Evolutionary conservation across 2,113 vertebrate genomes (phyloP).

Genomic region (Vanacampus margaritifer): DNA sequence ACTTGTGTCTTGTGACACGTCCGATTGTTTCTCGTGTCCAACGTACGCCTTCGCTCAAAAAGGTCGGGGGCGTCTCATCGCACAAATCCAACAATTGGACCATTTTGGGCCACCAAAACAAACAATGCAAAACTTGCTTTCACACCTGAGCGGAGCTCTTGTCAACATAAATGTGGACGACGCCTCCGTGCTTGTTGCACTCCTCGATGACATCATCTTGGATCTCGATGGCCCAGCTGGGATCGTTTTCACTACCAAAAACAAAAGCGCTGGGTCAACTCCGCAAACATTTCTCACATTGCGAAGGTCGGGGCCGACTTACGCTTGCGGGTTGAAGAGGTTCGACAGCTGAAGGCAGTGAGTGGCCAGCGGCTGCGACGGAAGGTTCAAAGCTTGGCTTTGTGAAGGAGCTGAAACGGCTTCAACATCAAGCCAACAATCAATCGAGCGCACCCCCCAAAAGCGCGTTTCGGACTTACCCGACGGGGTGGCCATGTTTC

Average conservation of each 20-base stretch:
- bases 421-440: constrained; percentile 6
- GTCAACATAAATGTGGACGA: constrained; percentile 97
- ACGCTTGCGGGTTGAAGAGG: constrained; percentile 98
- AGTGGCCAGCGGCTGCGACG: constrained; percentile 90
- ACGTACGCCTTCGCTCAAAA: no score
- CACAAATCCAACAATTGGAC: no score
- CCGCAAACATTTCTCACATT: neutral
- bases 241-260: constrained; percentile 85
- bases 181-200: constrained; percentile 97
- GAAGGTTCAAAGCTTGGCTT: constrained; percentile 75
- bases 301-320: constrained; percentile 52
- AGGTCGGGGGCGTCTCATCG: no score
- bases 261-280: neutral
- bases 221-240: constrained; percentile 93
- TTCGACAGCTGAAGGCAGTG: constrained; percentile 98
- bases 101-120: no score
- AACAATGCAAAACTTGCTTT: no score
- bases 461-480: constrained; percentile 18
- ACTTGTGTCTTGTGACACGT: no score
- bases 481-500: constrained; percentile 76
- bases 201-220: constrained; percentile 98
- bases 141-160: constrained; percentile 97
- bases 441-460: no score
- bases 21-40: no score
- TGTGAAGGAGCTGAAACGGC: constrained; percentile 54